phyloP scores from a whole-genome alignment of 2,888 invertebrate genomes.

The Drosophila mettleri region DNA sequence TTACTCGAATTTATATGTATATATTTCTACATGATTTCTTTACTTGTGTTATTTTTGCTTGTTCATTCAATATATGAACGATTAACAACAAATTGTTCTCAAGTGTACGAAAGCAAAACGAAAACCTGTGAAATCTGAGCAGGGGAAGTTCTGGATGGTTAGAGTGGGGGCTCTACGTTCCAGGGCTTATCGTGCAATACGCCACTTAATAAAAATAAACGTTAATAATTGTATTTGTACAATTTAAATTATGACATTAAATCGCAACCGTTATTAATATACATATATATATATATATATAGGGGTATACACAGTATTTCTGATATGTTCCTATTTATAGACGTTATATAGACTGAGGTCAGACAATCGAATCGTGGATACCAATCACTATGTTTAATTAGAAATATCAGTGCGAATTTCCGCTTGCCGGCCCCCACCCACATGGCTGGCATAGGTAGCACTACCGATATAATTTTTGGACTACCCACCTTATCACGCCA shows the following conservation, averaged over 20 bases:
- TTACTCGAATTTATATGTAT: neutral
- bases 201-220: conserved; percentile 79
- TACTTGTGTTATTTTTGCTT: conserved; percentile 6
- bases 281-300: conserved; percentile 16
- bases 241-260: conserved; percentile 76
- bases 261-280: conserved; percentile 40
- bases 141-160: neutral
- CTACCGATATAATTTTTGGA: conserved; percentile 3
- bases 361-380: conserved; percentile 24
- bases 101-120: conserved; percentile 38
- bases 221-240: conserved; percentile 79
- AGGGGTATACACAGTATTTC: conserved; percentile 7
- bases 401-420: conserved; percentile 58
- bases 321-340: conserved; percentile 32
- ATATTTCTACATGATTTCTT: neutral
- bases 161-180: neutral
- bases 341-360: conserved; percentile 39
- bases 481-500: conserved; percentile 51
- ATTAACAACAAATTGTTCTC: conserved; percentile 56
- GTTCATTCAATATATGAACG: conserved; percentile 66
- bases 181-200: conserved; percentile 61
- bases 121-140: neutral
- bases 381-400: conserved; percentile 25
- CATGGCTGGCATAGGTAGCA: neutral
- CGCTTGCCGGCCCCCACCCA: conserved; percentile 26